Evolutionary conservation across 1,140 invertebrate genomes (phyloP), one percentile per base, ranked within the genome.

Genomic region (Apocrypta bakeri): DNA sequence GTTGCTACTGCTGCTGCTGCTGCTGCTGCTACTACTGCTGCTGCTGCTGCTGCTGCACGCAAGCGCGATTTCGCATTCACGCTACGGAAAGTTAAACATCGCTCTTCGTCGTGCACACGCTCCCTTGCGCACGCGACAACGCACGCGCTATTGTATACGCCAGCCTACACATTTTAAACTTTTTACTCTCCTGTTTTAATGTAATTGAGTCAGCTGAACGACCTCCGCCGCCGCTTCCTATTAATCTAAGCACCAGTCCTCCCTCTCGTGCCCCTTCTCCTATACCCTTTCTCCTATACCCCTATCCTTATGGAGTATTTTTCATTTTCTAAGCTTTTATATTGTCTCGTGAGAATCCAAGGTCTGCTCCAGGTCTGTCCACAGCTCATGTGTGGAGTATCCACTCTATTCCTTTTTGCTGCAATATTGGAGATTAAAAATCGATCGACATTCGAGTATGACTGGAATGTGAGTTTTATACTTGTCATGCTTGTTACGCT

Each of bases 151-250:
- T 56, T 37, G n/a, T n/a, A 56, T 21, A 17, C 48, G 3, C 0
- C 42, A 56, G 48, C 6, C 48, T 56, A 56, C 48, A n/a, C 48
- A 21, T 21, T 56, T 56, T 17, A 17, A 14, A 12, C 7, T 42
- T 12, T 42, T 12, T 14, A 9, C 40, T 42, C 40, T 42, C 40
- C 24, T 17, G 24, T 66, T 66, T 12, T 66, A 66, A 66, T 66
- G 24, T 29, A 66, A 66, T 66, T 29, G 64, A 66, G 64, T 66
- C 64, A 66, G 64, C 64, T 25, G 64, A 66, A 29, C 24, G 64
- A 66, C 24, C 64, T 29, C 8, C 9, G 64, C 64, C 64, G 17
- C n/a, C n/a, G n/a, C n/a, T 29, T 66, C n/a, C 24, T 24, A 11
- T 27, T 66, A 27, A 25, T 27, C 27, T 27, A 25, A 24, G 64